Base-by-base conservation (phyloP, 2,113 vertebrate genomes). In the Gobius niger region DNA sequence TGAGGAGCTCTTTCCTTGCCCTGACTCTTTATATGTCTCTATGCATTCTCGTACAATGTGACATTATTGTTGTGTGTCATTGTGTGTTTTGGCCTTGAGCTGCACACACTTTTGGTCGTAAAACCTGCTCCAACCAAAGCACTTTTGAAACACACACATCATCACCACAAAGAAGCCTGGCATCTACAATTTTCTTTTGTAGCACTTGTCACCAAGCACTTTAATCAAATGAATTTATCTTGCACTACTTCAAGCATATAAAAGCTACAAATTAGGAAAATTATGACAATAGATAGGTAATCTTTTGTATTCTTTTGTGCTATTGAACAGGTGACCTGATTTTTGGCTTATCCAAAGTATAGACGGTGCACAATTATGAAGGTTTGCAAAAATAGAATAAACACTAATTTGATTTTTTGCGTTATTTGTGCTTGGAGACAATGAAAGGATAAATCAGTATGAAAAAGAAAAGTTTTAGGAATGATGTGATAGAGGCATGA, bases 91-190 rank as follows among this genome's bases (percentile, higher is more conserved):
- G 77, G 65, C 82, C 73, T 84, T 84, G 77, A 82, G 72, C 74
- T 68, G 60, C 63, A 68, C 68, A 78, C 52, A 76, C 73, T 63
- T 83, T 86, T 87, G 88, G 87, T 90, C 77, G 90, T 72, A 72
- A 75, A 68, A 78, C 71, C 76, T 80, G 77, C 79, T 56, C 18
- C 70, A 77, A 82, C 75, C 72, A 53, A 82, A 49, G 62, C 68
- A 68, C 81, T 73, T 72, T 62, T 0, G 44, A 49, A 72, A 65
- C 82, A 86, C 76, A 64, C 75, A 60, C 85, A 73, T 53, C 78
- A 78, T 75, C 68, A 56, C 77, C 74, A 78, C 72, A 86, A 87
- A 82, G 72, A 73, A 60, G 72, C 70, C 70, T 79, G 77, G 67
- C 67, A 83, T 74, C 63, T 59, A 53, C 68, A 72, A 59, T 41